Percentiles rank a stretch among this genome's conserved stretches.
These are phyloP conservation scores for Gymnothorax reevesii DNA, from an alignment of 2,797 vertebrate genomes.

Conservation along the genomic window DNA sequence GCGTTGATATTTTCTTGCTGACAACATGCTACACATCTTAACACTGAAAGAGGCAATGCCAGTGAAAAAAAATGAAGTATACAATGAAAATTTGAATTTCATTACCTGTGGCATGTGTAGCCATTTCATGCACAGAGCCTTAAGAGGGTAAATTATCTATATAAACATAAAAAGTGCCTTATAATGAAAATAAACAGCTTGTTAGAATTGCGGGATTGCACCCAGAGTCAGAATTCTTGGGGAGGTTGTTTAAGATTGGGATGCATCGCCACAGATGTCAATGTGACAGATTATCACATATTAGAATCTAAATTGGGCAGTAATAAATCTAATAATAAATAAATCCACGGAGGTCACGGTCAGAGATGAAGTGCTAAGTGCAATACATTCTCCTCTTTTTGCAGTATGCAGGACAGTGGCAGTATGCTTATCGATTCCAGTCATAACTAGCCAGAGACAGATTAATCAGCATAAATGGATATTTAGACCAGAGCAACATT, in stretches of 20 bases:
- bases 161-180: no score
- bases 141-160: no score
- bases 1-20: no score
- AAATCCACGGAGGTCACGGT: neutral
- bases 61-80: no score
- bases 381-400: neutral
- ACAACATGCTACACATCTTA: no score
- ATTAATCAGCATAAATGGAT: slow-evolving; percentile 6
- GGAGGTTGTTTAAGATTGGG: neutral
- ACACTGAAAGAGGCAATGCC: no score
- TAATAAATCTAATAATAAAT: neutral
- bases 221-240: neutral
- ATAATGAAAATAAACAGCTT: no score
- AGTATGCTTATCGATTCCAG: neutral
- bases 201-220: no score
- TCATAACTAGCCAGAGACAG: neutral
- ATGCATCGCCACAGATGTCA: neutral
- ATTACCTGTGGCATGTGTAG: no score
- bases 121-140: no score
- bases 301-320: neutral
- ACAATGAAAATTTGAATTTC: no score
- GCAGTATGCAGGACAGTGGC: neutral
- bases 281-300: neutral
- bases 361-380: neutral
- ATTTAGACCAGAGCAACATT: neutral